Percentiles rank a stretch among this genome's conserved stretches.
Evolutionary conservation across 1,140 invertebrate genomes (phyloP).

Genomic region (Myzus persicae): DNA sequence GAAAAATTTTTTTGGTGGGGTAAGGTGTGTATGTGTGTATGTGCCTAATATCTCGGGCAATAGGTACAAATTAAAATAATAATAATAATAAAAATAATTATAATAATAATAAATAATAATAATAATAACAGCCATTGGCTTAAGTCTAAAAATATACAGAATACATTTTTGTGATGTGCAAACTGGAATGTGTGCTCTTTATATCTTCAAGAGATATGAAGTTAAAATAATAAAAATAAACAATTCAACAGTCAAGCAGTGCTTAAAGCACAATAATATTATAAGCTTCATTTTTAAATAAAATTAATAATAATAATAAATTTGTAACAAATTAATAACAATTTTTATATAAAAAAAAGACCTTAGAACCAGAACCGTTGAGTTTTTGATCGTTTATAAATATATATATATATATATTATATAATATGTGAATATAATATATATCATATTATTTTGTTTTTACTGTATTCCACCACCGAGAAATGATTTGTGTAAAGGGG

Average conservation of each 20-base stretch:
- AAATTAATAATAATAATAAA: conserved; percentile 49
- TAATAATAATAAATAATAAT: conserved; percentile 52
- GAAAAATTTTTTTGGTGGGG: background rate
- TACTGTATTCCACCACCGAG: conserved; percentile 42
- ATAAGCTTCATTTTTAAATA: conserved; percentile 57
- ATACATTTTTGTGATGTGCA: conserved; percentile 49
- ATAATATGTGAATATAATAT: background rate
- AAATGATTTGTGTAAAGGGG: conserved; percentile 53
- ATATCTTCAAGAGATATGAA: conserved; percentile 29
- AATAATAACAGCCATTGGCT: conserved; percentile 56
- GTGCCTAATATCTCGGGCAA: conserved; percentile 44
- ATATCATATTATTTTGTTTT: background rate
- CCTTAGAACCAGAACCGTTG: conserved; percentile 44
- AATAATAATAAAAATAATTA: conserved; percentile 39
- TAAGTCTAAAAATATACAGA: conserved; percentile 53
- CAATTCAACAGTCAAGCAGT: conserved; percentile 52
- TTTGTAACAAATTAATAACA: conserved; percentile 56
- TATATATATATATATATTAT: conserved; percentile 14
- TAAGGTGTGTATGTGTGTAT: background rate
- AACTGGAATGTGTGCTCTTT: conserved; percentile 46
- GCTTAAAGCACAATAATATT: conserved; percentile 52
- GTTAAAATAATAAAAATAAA: conserved; percentile 38
- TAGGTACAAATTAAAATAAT: conserved; percentile 45
- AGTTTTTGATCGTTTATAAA: conserved; percentile 38
- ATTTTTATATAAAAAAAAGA: conserved; percentile 7